Evolutionary conservation across 1,140 invertebrate genomes (phyloP).

Genomic region (Musca vetustissima): DNA sequence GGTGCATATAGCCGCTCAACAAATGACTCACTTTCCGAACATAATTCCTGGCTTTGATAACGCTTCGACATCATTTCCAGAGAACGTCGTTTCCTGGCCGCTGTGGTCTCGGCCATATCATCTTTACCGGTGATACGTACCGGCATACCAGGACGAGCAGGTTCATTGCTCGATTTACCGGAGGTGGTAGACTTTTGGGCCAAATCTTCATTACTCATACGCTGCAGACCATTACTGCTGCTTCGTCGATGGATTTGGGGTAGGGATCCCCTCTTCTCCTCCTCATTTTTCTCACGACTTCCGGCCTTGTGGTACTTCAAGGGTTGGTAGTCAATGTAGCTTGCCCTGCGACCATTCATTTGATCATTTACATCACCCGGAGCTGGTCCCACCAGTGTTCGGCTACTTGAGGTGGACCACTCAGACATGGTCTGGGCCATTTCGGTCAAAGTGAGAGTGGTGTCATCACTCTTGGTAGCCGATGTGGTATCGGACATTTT

Average conservation of each 20-base stretch:
- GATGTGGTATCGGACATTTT: constrained; percentile 57
- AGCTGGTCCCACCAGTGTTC: constrained; percentile 61
- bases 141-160: constrained; percentile 7
- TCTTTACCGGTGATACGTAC: constrained; percentile 29
- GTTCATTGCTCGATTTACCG: constrained; percentile 30
- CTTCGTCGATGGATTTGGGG: constrained; percentile 47
- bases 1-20: constrained; percentile 60
- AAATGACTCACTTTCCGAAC: constrained; percentile 52
- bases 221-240: constrained; percentile 43
- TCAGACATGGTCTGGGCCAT: constrained; percentile 64
- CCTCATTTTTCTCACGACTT: constrained; percentile 39
- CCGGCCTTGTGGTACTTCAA: constrained; percentile 43
- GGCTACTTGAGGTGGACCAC: constrained; percentile 65
- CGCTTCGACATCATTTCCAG: constrained; percentile 56
- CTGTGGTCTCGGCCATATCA: constrained; percentile 36
- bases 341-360: constrained; percentile 24
- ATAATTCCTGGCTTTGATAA: constrained; percentile 63
- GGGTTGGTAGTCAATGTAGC: constrained; percentile 43
- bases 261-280: constrained; percentile 42
- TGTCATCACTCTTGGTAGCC: constrained; percentile 63
- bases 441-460: constrained; percentile 60
- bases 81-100: constrained; percentile 48
- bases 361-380: constrained; percentile 36
- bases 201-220: constrained; percentile 25
- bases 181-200: not conserved